Evolutionary conservation across 2,113 vertebrate species (phyloP), one percentile per base, ranked within the genome.

Genomic region (Rana temporaria): DNA sequence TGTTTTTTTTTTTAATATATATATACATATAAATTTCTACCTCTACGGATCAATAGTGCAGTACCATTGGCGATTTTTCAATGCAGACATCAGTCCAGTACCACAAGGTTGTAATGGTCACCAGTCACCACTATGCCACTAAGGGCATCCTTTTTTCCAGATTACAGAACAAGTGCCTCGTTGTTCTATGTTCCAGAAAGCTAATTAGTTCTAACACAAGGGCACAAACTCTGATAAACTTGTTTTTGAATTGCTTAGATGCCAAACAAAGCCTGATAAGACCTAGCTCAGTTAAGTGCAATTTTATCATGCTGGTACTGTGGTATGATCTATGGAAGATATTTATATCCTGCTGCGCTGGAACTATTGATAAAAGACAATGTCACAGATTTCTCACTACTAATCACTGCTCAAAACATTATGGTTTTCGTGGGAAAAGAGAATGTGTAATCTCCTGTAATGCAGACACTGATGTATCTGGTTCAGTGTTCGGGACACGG

Each of bases 281-380:
- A n/a, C 56, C 22, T 1, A 53, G 18, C 1, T 20, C 17, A 34
- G 56, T 32, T 34, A 34, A 74, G 55, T 74, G 55, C 30, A 38
- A 3, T 59, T 38, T 74, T 74, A 74, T 73, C 55, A 57, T 6
- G 9, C 30, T 59, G 30, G 2, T 30, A 60, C 34, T 74, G 19
- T 34, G 55, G 55, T 18, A 7, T 59, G 55, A 38, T 34, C n/a
- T 60, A n/a, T 60, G 4, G 53, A 12, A 53, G 69, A 48, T 71
- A 71, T 72, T 55, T 72, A 72, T 72, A 72, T 72, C 53, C 70
- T 73, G 53, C 52, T 57, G 56, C 32, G 55, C 53, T 53, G 17
- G 24, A 56, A 34, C 53, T 73, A 53, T 0, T 32, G 52, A 56
- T 32, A 73, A 20, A n/a, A 52, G 38, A 53, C 52, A 5, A 20